A percentile compares a stretch with the other conserved stretches of the same genome.
phyloP scores from a whole-genome alignment of 2,888 invertebrate genomes.

The Acrobasis consociella region DNA sequence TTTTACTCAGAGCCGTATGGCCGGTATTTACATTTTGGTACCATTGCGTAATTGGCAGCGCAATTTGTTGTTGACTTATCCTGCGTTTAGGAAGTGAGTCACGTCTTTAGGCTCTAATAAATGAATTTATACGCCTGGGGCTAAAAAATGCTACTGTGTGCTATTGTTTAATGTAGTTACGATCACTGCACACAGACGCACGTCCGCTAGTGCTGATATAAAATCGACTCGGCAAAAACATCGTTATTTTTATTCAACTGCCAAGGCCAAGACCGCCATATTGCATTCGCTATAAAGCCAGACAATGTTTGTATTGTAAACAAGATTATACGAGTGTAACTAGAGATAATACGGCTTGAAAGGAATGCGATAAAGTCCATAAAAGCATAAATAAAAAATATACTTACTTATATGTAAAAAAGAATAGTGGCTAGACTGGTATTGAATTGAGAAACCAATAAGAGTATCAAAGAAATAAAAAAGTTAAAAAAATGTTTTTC shows the following conservation, averaged over 20 bases:
- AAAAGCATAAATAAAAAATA: conserved; percentile 11
- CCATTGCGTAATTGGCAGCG: background rate
- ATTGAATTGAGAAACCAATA: no score
- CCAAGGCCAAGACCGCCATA: conserved; percentile 74
- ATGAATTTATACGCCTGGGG: background rate
- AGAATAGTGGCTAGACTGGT: background rate
- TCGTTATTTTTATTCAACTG: conserved; percentile 72
- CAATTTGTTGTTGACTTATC: background rate
- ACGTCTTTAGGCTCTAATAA: background rate
- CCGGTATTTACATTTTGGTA: background rate
- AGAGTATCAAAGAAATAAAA: no score
- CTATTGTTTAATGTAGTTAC: background rate
- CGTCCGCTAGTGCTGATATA: conserved; percentile 58
- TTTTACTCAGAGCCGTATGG: background rate
- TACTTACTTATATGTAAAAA: background rate
- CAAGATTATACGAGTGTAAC: conserved; percentile 45
- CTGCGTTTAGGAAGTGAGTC: background rate
- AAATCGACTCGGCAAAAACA: conserved; percentile 73
- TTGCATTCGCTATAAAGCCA: conserved; percentile 63
- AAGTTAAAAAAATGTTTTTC: no score
- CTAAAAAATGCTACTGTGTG: background rate
- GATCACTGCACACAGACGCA: conserved; percentile 32
- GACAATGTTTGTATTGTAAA: conserved; percentile 57
- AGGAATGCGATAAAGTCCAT: conserved; percentile 31
- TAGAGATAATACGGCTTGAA: conserved; percentile 1